A percentile compares a stretch with the other conserved stretches of the same genome.
These are phyloP conservation scores for Hyaena hyaena DNA, from an alignment of 2,113 vertebrate species.

Conservation along the genomic window DNA sequence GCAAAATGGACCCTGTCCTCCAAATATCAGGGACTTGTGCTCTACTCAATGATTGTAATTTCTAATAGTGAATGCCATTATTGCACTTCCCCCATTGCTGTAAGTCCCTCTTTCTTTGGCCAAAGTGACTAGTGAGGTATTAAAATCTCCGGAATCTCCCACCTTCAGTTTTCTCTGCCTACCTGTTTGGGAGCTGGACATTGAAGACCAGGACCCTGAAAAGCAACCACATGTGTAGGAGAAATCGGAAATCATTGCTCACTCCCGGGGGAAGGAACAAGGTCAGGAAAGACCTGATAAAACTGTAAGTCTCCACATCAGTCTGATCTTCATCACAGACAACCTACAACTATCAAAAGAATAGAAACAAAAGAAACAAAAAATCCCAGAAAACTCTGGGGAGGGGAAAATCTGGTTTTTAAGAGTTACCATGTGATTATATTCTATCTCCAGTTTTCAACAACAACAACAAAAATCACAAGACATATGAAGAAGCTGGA, in stretches of 20 bases:
- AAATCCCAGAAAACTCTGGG: neutral
- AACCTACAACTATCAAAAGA: neutral
- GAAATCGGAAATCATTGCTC: neutral
- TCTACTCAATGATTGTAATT: accelerated
- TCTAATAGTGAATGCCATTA: accelerated
- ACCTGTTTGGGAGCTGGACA: neutral
- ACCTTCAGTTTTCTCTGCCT: neutral
- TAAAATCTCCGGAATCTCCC: accelerated
- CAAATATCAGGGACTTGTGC: neutral
- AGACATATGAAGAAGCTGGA: neutral
- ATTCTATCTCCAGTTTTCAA: neutral
- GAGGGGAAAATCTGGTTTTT: neutral
- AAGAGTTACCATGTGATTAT: neutral
- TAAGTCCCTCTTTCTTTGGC: accelerated
- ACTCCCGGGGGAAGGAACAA: neutral
- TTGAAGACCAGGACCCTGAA: neutral
- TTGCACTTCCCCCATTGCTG: accelerated
- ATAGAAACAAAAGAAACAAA: neutral
- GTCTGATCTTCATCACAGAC: neutral
- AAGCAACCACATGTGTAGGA: neutral
- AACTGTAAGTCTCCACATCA: neutral
- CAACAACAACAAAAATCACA: neutral
- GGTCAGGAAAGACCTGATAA: neutral
- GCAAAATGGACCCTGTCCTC: neutral
- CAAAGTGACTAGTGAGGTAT: neutral